Base-by-base conservation (phyloP, 2,888 invertebrate genomes). In the Lamproptera curius region DNA sequence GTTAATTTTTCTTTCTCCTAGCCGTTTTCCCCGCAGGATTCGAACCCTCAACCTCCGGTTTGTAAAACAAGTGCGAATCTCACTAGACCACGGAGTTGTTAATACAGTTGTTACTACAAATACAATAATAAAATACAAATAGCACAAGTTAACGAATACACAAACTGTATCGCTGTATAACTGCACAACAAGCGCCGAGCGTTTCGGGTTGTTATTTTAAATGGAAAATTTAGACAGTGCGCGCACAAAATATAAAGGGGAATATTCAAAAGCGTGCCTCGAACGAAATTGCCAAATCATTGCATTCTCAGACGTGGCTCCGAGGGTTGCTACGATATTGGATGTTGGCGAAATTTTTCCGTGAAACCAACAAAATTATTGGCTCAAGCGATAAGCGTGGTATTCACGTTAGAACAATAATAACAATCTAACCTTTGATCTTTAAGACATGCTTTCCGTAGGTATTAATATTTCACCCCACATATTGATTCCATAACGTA, bases 281-380 rank as follows among this genome's bases (percentile, higher is more conserved):
- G 67, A 62, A 59, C 62, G 60, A 69, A 72, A 76, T 73, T 75
- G 72, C 62, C 68, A 67, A 74, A 77, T 76, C 74, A 76, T 67
- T 67, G 68, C 70, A 65, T 59, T 63, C 59, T 57, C 55, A 56
- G 57, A 52, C 55, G 49, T 52, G 52, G 59, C 57, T 57, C 40
- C 47, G 53, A 26, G 48, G 57, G 45, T 63, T 56, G 48, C 50
- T 56, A 59, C 57, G 58, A 63, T 64, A 60, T 61, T 60, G 58
- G 58, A 59, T 61, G 47, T 42, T 35, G 42, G 42, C 46, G 53
- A 51, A 50, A 52, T 53, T 54, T 50, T 50, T 51, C 11, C 41
- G 16, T 40, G 11, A 44, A 51, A 39, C 39, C 26, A 38, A 31
- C 41, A 38, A 42, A 51, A 43, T 43, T 43, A 43, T 48, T 48